A percentile compares a stretch with the other conserved stretches of the same genome.
phyloP scores from a whole-genome alignment of 2,888 invertebrate species.

The Parnassius orleans region DNA sequence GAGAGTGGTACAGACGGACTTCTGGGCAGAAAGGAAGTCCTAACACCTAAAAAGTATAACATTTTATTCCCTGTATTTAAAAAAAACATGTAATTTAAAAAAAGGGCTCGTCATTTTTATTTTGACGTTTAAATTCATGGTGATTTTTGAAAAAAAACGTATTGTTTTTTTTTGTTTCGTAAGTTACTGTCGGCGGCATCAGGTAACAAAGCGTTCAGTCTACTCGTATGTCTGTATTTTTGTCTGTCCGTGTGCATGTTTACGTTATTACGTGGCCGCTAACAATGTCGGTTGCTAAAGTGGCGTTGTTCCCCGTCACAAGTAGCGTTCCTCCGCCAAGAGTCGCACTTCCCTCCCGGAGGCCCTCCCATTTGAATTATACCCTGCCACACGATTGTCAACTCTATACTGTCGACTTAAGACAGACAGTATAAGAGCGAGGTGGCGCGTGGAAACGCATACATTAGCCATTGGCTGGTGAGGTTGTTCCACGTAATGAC shows the following conservation, averaged over 20 bases:
- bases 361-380: constrained; percentile 25
- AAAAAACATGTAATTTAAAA: too few species aligned
- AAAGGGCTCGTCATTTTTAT: too few species aligned
- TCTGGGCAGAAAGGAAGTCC: too few species aligned
- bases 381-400: constrained; percentile 17
- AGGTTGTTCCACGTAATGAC: constrained; percentile 28
- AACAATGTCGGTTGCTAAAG: constrained; percentile 47
- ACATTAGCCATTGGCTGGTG: constrained; percentile 34
- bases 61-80: too few species aligned
- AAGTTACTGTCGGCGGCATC: too few species aligned
- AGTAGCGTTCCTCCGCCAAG: constrained; percentile 51
- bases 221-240: constrained; percentile 16
- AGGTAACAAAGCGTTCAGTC: too few species aligned
- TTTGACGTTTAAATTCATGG: too few species aligned
- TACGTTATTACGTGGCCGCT: constrained; percentile 31
- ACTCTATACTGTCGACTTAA: constrained; percentile 17
- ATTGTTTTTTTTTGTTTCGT: too few species aligned
- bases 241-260: constrained; percentile 11
- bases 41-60: too few species aligned
- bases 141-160: too few species aligned
- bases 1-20: too few species aligned
- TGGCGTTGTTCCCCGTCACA: constrained; percentile 54
- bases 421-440: constrained; percentile 10
- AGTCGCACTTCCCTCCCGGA: constrained; percentile 22
- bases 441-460: constrained; percentile 35